Base-by-base conservation (phyloP, 2,797 vertebrate species). In the Neosilurus hyrtlii region DNA sequence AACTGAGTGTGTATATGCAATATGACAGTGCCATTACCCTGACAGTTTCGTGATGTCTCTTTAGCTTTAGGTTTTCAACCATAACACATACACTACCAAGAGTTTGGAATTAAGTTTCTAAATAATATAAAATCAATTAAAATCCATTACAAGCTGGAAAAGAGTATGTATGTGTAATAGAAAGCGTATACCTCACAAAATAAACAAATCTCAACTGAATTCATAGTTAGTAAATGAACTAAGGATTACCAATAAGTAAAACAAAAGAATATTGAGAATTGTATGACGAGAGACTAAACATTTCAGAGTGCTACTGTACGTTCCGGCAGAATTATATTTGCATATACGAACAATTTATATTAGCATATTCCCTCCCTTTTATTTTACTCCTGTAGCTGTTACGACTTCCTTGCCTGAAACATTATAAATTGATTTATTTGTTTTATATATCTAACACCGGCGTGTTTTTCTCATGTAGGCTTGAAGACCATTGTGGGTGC, bases 401-500 rank as follows among this genome's bases (percentile, higher is more conserved):
- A 75, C 14, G 24, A 75, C 62, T 51, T 79, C 67, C 57, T 76
- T 68, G 26, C 56, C 70, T 77, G 54, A 68, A 35, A 15, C 7
- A 52, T 20, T 70, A 20, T 68, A 35, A 24, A 35, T 30, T n/a
- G 22, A 37, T 70, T 43, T 9, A 14, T 56, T 24, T 65, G 68
- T 35, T 49, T 22, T 56, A 12, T 65, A 16, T 83, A 3, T 2
- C 26, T 54, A 62, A 72, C 30, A 74, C 85, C 22, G 51, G 2
- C 0, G 12, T 86, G 9, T 82, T 76, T 20, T 79, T 49, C 84
- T 85, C 49, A 70, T 43, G 26, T 84, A 98, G 97, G 97, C 72
- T 92, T 98, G 89, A 98, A 98, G 93, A 93, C 96, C 89, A 98
- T 98, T 24, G 97, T 98, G 0, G 96, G 96, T 1, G 97, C 97